Evolutionary conservation across 2,113 vertebrate genomes (phyloP).

Genomic region (Thinocorus orbignyianus): DNA sequence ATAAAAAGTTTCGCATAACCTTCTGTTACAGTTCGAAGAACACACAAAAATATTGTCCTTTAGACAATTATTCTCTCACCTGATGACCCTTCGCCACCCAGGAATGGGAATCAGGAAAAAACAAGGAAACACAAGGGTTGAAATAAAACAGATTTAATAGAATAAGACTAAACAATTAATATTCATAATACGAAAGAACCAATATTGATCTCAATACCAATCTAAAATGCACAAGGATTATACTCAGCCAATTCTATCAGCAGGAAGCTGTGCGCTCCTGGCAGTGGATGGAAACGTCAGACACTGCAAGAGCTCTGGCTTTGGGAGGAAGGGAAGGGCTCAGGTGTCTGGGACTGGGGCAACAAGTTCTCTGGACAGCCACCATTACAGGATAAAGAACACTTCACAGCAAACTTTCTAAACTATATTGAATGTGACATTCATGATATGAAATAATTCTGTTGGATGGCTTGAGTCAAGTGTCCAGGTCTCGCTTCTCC

Average conservation of each 20-base stretch:
- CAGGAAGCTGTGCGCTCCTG: neutral
- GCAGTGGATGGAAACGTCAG: neutral
- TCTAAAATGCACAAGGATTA: neutral
- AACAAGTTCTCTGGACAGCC: neutral
- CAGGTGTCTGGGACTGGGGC: neutral
- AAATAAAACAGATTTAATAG: neutral
- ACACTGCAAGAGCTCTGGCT: neutral
- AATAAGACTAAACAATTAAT: neutral
- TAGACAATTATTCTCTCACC: neutral
- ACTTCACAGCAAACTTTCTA: neutral
- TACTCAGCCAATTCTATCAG: neutral
- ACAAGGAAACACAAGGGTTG: neutral
- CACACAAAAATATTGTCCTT: neutral
- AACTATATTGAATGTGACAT: neutral
- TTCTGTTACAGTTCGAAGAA: neutral
- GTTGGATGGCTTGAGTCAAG: neutral
- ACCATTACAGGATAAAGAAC: neutral
- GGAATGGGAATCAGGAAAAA: neutral
- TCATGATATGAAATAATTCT: neutral
- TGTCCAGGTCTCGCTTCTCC: neutral
- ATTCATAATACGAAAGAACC: neutral
- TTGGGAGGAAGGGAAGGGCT: neutral
- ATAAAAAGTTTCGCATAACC: neutral
- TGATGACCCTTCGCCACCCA: neutral
- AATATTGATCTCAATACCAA: neutral